Base-by-base conservation (phyloP, 2,113 vertebrate species). In the Terrapene triunguis region DNA sequence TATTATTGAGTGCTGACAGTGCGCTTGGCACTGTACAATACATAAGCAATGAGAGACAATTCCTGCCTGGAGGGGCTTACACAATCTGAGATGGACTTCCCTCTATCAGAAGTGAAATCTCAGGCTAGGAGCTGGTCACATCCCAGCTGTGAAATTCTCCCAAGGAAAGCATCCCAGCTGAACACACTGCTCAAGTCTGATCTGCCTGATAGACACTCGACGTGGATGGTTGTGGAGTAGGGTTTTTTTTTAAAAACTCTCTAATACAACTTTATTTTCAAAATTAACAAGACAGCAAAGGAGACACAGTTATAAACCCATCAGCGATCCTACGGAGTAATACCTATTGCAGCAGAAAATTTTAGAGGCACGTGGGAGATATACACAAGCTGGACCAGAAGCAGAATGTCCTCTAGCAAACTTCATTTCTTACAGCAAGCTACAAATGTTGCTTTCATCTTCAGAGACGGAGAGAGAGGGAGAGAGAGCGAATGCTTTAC, bases 141-240 rank as follows among this genome's bases (percentile, higher is more conserved):
- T 92, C 93, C 89, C 90, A 94, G 92, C 87, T 96, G 87, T 92
- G 95, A 88, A 88, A 50, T 94, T 95, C 95, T 97, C 89, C 93
- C 87, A 78, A 95, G 95, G 94, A 97, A 92, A 89, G 72, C 44
- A 90, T 32, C 80, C 82, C 0, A 0, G 72, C 90, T 95, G 89
- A 97, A 74, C 89, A 91, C 1, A 57, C 44, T 86, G 78, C 62
- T 83, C 80, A 92, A 96, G 55, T 3, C 1, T 82, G 83, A 89
- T 92, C 87, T 85, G 50, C 89, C 92, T 82, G 83, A 95, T 85
- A 89, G 55, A 72, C 74, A 78, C 81, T 78, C 82, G 96, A 57
- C 78, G 19, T 94, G 6, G 80, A 86, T 90, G 89, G 82, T 82
- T 96, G 88, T 89, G 83, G 78, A 93, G 12, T 17, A 48, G 38